Evolutionary conservation across 2,797 vertebrate species (phyloP), one percentile per base, ranked within the genome.

Genomic region (Sciurus vulgaris): DNA sequence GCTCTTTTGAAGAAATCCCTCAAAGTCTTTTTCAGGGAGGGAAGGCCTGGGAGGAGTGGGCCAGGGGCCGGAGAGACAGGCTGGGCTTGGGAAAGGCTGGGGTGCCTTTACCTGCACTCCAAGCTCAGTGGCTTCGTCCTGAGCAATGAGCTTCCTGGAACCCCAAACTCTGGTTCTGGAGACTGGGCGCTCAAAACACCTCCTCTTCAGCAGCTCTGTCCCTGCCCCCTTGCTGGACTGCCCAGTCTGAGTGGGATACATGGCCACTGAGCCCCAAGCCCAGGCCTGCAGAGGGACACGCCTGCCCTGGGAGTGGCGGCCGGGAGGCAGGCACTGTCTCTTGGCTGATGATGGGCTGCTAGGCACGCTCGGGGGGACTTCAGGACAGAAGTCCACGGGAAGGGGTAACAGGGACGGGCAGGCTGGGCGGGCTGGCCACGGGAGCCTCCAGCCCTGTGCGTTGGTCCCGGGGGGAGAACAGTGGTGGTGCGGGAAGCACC

Each of bases 1-100:
- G 86, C 67, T 92, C 91, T 94, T 95, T 96, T 83, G 72, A 96
- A 95, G 97, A 93, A 96, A 96, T 77, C 88, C 95, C 91, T 95
- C 93, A 78, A 90, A 89, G 11, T 28, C 93, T 54, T 89, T 54
- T 89, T 47, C 51, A 35, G 76, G 85, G 65, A 70, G 82, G 67
- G 13, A n/a, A 77, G 49, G 69, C 63, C 28, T 10, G 30, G 67
- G 41, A 76, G 47, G 84, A 61, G 35, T 1, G n/a, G 83, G 59
- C n/a, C 15, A 11, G 79, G 88, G 92, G 67, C 54, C 67, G 22
- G 44, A 47, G 56, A 59, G 56, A 10, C 81, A 61, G 51, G 65
- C n/a, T 22, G 38, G 59, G 30, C 24, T 3, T 24, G 81, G 51
- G 47, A 18, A 59, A 4, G 0, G 47, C 44, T 3, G 72, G 2